Evolutionary conservation across 2,113 vertebrate species (phyloP).

Genomic region (Apeltes quadracus): DNA sequence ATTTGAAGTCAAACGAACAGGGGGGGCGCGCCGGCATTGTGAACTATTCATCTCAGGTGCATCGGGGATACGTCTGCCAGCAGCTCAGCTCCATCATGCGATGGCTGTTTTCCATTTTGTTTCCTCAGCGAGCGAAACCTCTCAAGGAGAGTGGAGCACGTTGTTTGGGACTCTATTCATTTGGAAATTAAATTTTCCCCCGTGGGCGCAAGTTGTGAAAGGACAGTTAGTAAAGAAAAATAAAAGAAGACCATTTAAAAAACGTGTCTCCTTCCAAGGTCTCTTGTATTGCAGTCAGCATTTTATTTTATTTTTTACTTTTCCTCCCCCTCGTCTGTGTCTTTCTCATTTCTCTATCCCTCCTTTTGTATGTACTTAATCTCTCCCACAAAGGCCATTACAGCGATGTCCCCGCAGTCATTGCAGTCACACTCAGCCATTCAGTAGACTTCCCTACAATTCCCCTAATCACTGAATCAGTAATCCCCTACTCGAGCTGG

Average conservation of each 20-base stretch:
- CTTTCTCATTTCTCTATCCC: conserved; percentile 46
- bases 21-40: conserved; percentile 32
- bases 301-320: conserved; percentile 31
- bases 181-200: conserved; percentile 60
- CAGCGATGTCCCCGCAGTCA: conserved; percentile 52
- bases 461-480: conserved; percentile 73
- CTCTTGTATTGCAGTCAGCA: conserved; percentile 55
- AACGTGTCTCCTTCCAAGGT: conserved; percentile 58
- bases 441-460: conserved; percentile 60
- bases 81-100: conserved; percentile 45
- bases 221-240: conserved; percentile 20
- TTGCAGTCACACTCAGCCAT: conserved; percentile 67
- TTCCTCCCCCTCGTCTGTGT: conserved; percentile 10
- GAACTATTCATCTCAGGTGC: conserved; percentile 59
- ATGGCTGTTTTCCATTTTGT: conserved; percentile 70
- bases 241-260: conserved; percentile 30
- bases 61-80: conserved; percentile 41
- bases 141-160: conserved; percentile 54
- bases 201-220: conserved; percentile 28
- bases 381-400: conserved; percentile 62
- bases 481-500: conserved; percentile 69
- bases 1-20: conserved; percentile 58
- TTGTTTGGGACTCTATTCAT: conserved; percentile 58
- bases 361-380: conserved; percentile 60
- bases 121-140: conserved; percentile 64